phyloP scores from a whole-genome alignment of 1,140 invertebrate species.

The Venustaconcha ellipsiformis region DNA sequence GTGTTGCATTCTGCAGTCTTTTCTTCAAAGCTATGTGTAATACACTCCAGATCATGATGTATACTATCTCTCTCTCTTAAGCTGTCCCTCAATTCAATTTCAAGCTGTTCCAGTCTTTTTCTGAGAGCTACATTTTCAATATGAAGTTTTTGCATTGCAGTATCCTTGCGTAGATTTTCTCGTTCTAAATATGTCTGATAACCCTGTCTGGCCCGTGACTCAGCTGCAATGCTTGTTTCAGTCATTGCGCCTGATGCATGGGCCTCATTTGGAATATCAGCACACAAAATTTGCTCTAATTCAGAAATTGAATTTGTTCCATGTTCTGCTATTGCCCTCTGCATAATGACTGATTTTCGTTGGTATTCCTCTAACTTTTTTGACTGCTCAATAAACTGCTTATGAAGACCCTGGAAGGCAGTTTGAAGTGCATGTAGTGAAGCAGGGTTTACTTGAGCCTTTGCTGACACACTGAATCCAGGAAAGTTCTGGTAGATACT shows the following conservation, averaged over 20 bases:
- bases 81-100: not conserved
- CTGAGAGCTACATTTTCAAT: conserved; percentile 13
- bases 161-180: conserved; percentile 11
- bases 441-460: conserved; percentile 3
- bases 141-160: conserved; percentile 7
- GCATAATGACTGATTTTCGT: not conserved
- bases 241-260: conserved; percentile 21
- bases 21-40: conserved; percentile 1
- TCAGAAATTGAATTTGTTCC: not conserved
- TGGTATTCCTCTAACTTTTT: conserved; percentile 6
- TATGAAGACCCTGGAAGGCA: conserved; percentile 14
- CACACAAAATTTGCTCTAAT: conserved; percentile 2
- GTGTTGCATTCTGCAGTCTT: not conserved
- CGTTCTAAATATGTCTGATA: conserved; percentile 17
- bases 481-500: not conserved
- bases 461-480: not conserved
- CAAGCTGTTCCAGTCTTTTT: conserved; percentile 1
- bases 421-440: conserved; percentile 24
- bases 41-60: not conserved
- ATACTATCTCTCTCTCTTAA: conserved; percentile 9
- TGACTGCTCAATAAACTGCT: conserved; percentile 9
- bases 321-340: not conserved
- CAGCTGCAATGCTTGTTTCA: conserved; percentile 17
- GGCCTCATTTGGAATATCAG: not conserved
- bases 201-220: conserved; percentile 18